A percentile compares a stretch with the other conserved stretches of the same genome.
Evolutionary conservation across 1,140 invertebrate species (phyloP).

Genomic region (Brachionus manjavacas): DNA sequence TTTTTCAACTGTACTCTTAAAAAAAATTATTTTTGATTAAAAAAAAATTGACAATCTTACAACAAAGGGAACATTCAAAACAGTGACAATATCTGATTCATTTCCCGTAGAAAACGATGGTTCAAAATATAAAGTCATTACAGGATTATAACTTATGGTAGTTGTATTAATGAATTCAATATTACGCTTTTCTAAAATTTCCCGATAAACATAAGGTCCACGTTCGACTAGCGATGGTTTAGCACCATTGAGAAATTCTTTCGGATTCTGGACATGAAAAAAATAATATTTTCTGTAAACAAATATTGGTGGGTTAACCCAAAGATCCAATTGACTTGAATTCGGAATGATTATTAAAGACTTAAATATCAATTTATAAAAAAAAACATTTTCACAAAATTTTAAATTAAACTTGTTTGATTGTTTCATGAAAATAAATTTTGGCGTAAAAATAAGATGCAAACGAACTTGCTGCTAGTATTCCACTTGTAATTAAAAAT

Average conservation of each 20-base stretch:
- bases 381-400: background rate
- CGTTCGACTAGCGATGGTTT: background rate
- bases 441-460: background rate
- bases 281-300: slow-evolving; percentile 4
- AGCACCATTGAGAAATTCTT: background rate
- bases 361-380: background rate
- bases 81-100: background rate
- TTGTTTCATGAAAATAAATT: background rate
- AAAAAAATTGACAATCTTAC: background rate
- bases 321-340: background rate
- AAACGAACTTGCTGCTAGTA: background rate
- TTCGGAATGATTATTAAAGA: background rate
- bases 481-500: background rate
- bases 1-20: background rate
- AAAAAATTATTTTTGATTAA: background rate
- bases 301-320: background rate
- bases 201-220: slow-evolving; percentile 12
- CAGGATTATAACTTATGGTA: background rate
- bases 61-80: background rate
- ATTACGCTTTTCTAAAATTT: background rate
- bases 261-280: background rate
- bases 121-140: background rate
- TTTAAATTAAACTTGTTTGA: background rate
- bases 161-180: background rate
- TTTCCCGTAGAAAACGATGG: background rate